Evolutionary conservation across 2,888 invertebrate species (phyloP).

Genomic region (Strigamia transsilvanica): DNA sequence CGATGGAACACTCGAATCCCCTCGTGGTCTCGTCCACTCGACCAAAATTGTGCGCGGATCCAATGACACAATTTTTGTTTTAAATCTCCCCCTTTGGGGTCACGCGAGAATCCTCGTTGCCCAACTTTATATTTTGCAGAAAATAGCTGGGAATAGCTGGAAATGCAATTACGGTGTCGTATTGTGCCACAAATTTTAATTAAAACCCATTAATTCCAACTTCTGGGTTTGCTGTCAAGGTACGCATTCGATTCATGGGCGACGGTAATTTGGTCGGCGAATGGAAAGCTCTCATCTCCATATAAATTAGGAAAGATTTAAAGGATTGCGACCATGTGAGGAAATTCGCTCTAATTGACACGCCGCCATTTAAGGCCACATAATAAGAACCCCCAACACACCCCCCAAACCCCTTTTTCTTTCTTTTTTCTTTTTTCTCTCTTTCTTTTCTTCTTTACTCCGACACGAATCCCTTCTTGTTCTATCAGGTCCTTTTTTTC

Average conservation of each 20-base stretch:
- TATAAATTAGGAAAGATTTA: conserved; percentile 50
- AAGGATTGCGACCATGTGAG: conserved; percentile 22
- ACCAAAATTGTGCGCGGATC: background rate
- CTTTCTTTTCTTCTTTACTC: background rate
- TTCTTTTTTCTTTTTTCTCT: background rate
- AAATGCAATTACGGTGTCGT: conserved; percentile 51
- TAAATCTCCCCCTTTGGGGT: background rate
- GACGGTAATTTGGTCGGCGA: conserved; percentile 38
- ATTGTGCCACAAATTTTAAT: conserved; percentile 52
- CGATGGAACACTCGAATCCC: background rate
- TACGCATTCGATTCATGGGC: conserved; percentile 28
- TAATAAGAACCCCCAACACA: background rate
- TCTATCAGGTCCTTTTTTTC: no score
- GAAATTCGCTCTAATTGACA: conserved; percentile 4
- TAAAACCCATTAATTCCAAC: conserved; percentile 51
- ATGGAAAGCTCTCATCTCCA: conserved; percentile 39
- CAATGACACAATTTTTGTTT: conserved; percentile 5
- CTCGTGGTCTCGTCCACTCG: background rate
- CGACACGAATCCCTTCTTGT: no score
- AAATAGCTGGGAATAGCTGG: conserved; percentile 3
- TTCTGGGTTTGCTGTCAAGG: conserved; percentile 40
- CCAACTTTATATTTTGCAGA: background rate
- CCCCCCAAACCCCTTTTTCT: background rate
- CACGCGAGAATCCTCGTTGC: background rate
- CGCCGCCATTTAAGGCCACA: conserved; percentile 15